A percentile compares a stretch with the other conserved stretches of the same genome.
phyloP scores from a whole-genome alignment of 2,888 invertebrate genomes.

The Nyleta sp. region DNA sequence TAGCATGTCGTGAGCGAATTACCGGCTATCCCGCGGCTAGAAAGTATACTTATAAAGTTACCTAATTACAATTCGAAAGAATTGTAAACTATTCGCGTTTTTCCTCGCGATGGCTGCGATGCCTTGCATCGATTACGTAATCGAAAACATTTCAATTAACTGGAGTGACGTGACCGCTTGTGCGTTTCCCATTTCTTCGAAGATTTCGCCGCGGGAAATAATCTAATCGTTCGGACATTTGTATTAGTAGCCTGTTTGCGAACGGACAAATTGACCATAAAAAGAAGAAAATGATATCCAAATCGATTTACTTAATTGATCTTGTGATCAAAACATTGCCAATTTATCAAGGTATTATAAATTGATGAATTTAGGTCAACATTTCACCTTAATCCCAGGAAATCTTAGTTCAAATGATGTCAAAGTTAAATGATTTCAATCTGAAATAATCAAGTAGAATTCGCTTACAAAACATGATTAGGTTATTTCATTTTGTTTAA shows the following conservation, averaged over 20 bases:
- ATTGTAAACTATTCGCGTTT: constrained; percentile 17
- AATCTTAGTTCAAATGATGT: too few species aligned
- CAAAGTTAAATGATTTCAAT: too few species aligned
- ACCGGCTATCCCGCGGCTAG: constrained; percentile 17
- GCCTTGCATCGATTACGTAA: constrained; percentile 28
- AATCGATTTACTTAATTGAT: too few species aligned
- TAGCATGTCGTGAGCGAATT: constrained; percentile 29
- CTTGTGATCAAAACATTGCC: too few species aligned
- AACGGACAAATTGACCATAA: too few species aligned
- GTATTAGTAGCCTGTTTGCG: not conserved
- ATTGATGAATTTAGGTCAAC: too few species aligned
- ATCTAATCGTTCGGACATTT: constrained; percentile 5
- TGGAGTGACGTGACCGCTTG: constrained; percentile 12
- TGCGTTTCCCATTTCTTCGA: constrained; percentile 19
- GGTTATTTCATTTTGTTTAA: too few species aligned
- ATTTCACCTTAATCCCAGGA: too few species aligned
- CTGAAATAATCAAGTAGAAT: too few species aligned
- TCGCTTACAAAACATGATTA: too few species aligned
- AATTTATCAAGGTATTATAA: too few species aligned
- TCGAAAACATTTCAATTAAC: constrained; percentile 33
- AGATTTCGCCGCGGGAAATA: constrained; percentile 16
- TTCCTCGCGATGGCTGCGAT: constrained; percentile 4
- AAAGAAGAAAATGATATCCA: too few species aligned
- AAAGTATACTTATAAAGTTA: constrained; percentile 27
- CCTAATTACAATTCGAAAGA: constrained; percentile 39